phyloP scores from a whole-genome alignment of 2,888 invertebrate genomes.

The Hedya salicella region DNA sequence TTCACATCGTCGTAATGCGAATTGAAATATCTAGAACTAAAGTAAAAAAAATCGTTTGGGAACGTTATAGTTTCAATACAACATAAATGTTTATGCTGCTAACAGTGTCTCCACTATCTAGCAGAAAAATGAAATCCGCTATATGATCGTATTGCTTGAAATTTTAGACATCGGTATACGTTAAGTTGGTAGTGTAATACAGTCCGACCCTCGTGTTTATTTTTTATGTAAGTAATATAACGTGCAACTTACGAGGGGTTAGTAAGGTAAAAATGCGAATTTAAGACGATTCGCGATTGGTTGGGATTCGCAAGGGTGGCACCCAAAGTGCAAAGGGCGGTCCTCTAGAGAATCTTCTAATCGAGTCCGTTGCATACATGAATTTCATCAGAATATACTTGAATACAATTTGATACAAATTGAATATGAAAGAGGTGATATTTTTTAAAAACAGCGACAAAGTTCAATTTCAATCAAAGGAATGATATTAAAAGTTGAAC shows the following conservation, averaged over 20 bases:
- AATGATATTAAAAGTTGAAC: no score
- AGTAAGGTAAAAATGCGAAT: constrained; percentile 67
- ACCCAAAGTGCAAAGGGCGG: constrained; percentile 63
- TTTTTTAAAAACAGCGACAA: no score
- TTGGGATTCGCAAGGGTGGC: constrained; percentile 63
- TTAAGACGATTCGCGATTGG: constrained; percentile 66
- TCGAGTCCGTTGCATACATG: constrained; percentile 28
- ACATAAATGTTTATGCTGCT: constrained; percentile 24
- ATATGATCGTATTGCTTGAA: no score
- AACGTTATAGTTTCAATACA: constrained; percentile 25
- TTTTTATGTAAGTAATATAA: constrained; percentile 65
- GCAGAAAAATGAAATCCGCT: not conserved
- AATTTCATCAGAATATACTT: constrained; percentile 14
- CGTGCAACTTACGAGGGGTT: constrained; percentile 55
- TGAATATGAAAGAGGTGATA: constrained; percentile 4
- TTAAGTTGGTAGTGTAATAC: constrained; percentile 37
- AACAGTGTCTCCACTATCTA: not conserved
- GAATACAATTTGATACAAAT: no score
- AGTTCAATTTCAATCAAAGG: no score
- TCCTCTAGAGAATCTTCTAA: constrained; percentile 45
- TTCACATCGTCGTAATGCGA: constrained; percentile 24
- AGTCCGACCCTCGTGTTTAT: constrained; percentile 61
- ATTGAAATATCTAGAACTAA: constrained; percentile 34
- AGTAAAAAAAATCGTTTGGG: constrained; percentile 30
- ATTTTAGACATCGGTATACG: constrained; percentile 10